Evolutionary conservation across 2,888 invertebrate species (phyloP).

Genomic region (Cheilosia soror): DNA sequence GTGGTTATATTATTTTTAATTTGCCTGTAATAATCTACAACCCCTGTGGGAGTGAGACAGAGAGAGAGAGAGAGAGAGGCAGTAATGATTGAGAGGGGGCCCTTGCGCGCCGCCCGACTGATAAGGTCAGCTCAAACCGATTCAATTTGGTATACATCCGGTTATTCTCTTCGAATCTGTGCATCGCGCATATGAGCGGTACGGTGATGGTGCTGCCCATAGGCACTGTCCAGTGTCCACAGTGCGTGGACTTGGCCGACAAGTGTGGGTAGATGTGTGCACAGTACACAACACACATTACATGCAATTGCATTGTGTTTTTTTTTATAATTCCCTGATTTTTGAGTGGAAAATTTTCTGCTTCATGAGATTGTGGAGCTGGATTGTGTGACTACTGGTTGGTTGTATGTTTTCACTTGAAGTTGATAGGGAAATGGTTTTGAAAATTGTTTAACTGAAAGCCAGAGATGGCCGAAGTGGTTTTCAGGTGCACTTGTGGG

Average conservation of each 20-base stretch:
- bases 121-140: constrained; percentile 65
- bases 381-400: not conserved
- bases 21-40: constrained; percentile 27
- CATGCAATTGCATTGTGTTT: constrained; percentile 33
- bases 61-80: not conserved
- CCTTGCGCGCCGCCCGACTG: not conserved
- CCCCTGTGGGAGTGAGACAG: not conserved
- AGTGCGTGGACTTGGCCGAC: constrained; percentile 2
- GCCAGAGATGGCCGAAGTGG: not conserved
- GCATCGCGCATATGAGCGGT: not conserved
- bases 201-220: not conserved
- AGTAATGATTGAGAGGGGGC: not conserved
- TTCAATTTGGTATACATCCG: constrained; percentile 54
- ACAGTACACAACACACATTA: not conserved
- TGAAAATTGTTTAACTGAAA: not conserved
- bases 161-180: constrained; percentile 41
- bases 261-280: constrained; percentile 13
- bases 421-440: constrained; percentile 3
- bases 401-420: constrained; percentile 6
- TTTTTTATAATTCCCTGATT: constrained; percentile 4
- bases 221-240: not conserved
- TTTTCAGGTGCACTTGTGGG: not conserved
- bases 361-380: constrained; percentile 20
- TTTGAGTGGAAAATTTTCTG: constrained; percentile 47
- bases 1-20: constrained; percentile 33